Evolutionary conservation across 2,797 vertebrate species (phyloP).

Genomic region (Chelon auratus): DNA sequence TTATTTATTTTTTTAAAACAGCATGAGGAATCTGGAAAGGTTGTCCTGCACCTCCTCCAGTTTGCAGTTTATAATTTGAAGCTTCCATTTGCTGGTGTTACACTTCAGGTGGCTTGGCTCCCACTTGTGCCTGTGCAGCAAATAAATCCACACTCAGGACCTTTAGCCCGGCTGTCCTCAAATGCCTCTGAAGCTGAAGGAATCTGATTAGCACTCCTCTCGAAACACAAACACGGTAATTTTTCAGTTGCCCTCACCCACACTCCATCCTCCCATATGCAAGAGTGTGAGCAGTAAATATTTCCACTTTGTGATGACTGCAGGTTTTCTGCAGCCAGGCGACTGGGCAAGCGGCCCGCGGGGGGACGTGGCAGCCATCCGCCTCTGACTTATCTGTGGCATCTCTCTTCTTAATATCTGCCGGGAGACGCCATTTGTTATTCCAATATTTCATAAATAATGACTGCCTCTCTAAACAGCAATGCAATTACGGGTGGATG

Average conservation of each 20-base stretch:
- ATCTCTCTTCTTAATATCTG: slow-evolving; percentile 83
- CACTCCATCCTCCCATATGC: slow-evolving; percentile 68
- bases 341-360: slow-evolving; percentile 75
- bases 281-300: slow-evolving; percentile 82
- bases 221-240: slow-evolving; percentile 81
- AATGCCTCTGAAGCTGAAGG: slow-evolving; percentile 67
- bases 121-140: slow-evolving; percentile 29
- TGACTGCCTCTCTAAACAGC: slow-evolving; percentile 76
- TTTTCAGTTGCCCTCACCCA: slow-evolving; percentile 73
- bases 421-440: slow-evolving; percentile 80
- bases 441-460: slow-evolving; percentile 85
- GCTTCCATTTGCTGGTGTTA: slow-evolving; percentile 14
- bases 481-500: slow-evolving; percentile 74
- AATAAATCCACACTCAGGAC: slow-evolving; percentile 56
- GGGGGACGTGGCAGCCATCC: slow-evolving; percentile 47
- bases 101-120: slow-evolving; percentile 32
- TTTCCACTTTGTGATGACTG: slow-evolving; percentile 86
- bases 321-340: slow-evolving; percentile 80
- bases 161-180: slow-evolving; percentile 67
- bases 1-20: slow-evolving; percentile 10
- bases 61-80: slow-evolving; percentile 1
- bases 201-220: slow-evolving; percentile 81
- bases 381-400: slow-evolving; percentile 80
- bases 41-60: not conserved
- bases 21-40: slow-evolving; percentile 2